These are phyloP conservation scores for Neosalanx taihuensis DNA, from an alignment of 2,797 vertebrate species.

Conservation along the genomic window DNA sequence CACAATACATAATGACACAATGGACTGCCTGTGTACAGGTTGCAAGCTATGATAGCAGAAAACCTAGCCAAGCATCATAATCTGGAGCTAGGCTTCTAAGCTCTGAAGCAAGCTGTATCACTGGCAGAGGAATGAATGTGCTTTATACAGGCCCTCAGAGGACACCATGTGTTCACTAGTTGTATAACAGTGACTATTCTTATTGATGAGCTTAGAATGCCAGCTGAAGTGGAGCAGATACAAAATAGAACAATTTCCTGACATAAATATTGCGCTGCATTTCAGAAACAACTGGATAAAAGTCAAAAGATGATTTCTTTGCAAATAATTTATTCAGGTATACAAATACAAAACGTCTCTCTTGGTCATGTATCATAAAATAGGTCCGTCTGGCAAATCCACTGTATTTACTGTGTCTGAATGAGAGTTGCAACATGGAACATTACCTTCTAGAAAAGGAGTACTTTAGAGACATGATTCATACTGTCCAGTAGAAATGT, in stretches of 20 bases:
- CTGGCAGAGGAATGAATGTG: neutral
- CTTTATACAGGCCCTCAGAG: neutral
- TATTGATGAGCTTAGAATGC: neutral
- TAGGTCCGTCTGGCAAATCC: conserved; percentile 47
- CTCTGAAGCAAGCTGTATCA: neutral
- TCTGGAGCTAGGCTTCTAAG: neutral
- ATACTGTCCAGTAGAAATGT: neutral
- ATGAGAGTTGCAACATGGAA: conserved; percentile 13
- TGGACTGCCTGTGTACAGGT: neutral
- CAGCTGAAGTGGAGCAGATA: neutral
- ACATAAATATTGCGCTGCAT: neutral
- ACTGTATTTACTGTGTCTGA: neutral
- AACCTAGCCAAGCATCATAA: neutral
- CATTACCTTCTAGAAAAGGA: neutral
- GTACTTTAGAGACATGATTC: conserved; percentile 9
- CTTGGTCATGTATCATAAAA: conserved; percentile 63
- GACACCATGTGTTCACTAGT: neutral
- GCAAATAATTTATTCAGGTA: conserved; percentile 74
- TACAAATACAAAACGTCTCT: conserved; percentile 71
- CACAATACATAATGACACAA: neutral
- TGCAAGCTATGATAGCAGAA: neutral
- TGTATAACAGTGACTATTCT: neutral
- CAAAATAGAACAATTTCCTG: neutral
- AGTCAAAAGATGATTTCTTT: conserved; percentile 43
- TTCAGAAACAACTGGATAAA: neutral